A percentile compares a stretch with the other conserved stretches of the same genome.
Evolutionary conservation across 2,888 invertebrate species (phyloP).

Genomic region (Strigamia maritima): DNA sequence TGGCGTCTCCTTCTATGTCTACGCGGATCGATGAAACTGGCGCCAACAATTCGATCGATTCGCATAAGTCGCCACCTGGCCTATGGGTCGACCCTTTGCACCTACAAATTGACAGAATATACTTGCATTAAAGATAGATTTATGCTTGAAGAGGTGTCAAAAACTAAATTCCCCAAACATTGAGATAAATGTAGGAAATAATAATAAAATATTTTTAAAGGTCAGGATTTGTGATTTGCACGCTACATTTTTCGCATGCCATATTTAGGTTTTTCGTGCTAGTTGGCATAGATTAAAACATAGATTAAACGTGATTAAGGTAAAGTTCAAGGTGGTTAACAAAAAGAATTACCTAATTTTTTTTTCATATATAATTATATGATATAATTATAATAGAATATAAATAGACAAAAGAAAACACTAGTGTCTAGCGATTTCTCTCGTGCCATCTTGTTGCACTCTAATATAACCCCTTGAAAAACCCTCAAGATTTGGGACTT

Average conservation of each 20-base stretch:
- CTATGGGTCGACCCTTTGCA: not conserved
- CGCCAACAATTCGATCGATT: constrained; percentile 14
- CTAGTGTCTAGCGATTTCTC: too few species aligned
- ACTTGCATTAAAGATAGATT: not conserved
- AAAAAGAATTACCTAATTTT: not conserved
- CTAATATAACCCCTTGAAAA: not conserved
- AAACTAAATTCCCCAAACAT: not conserved
- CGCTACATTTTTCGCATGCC: not conserved
- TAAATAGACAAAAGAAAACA: too few species aligned
- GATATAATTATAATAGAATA: too few species aligned
- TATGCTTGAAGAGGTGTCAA: not conserved
- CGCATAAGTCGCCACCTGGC: constrained; percentile 18
- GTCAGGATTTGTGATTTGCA: not conserved
- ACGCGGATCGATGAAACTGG: constrained; percentile 8
- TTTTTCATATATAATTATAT: too few species aligned
- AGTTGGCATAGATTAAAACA: not conserved
- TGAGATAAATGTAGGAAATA: too few species aligned
- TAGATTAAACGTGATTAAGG: not conserved
- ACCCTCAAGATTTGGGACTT: not conserved
- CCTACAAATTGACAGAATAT: constrained; percentile 1
- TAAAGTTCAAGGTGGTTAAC: not conserved
- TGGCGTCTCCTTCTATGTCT: not conserved
- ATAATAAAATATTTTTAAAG: not conserved
- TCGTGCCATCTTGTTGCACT: not conserved
- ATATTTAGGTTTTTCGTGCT: not conserved